These are phyloP conservation scores for Coronaproctus castanopsis DNA, from an alignment of 2,888 invertebrate species.

Conservation along the genomic window DNA sequence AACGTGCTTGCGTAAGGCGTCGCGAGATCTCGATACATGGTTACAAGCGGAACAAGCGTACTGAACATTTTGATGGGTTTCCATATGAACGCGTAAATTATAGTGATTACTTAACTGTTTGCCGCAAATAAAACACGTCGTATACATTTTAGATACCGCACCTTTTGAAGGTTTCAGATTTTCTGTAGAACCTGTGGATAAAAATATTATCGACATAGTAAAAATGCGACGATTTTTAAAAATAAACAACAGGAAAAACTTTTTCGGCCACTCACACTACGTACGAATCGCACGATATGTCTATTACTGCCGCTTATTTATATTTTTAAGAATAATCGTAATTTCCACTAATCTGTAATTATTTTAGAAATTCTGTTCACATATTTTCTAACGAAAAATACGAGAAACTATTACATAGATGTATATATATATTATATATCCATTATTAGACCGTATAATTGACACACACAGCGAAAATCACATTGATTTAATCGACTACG, in stretches of 20 bases:
- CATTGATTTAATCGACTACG: too few species aligned
- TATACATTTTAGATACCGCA: constrained; percentile 30
- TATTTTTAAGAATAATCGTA: too few species aligned
- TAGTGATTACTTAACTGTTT: constrained; percentile 79
- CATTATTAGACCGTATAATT: too few species aligned
- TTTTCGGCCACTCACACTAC: background rate
- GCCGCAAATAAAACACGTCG: constrained; percentile 63
- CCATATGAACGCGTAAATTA: constrained; percentile 73
- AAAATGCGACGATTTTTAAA: background rate
- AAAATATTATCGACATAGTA: background rate
- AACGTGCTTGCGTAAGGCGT: constrained; percentile 70
- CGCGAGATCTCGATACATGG: constrained; percentile 68
- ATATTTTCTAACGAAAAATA: background rate
- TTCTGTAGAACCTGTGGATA: constrained; percentile 13
- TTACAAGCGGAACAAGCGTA: constrained; percentile 72
- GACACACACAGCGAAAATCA: too few species aligned
- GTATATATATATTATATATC: too few species aligned
- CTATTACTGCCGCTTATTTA: too few species aligned
- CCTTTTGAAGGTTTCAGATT: constrained; percentile 14
- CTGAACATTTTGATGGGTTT: constrained; percentile 70
- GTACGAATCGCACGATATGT: too few species aligned
- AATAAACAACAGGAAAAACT: constrained; percentile 2
- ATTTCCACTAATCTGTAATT: too few species aligned
- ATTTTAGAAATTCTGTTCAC: too few species aligned
- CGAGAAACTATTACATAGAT: too few species aligned